Evolutionary conservation across 2,797 vertebrate genomes (phyloP).

Genomic region (Pangasius mekongensis): DNA sequence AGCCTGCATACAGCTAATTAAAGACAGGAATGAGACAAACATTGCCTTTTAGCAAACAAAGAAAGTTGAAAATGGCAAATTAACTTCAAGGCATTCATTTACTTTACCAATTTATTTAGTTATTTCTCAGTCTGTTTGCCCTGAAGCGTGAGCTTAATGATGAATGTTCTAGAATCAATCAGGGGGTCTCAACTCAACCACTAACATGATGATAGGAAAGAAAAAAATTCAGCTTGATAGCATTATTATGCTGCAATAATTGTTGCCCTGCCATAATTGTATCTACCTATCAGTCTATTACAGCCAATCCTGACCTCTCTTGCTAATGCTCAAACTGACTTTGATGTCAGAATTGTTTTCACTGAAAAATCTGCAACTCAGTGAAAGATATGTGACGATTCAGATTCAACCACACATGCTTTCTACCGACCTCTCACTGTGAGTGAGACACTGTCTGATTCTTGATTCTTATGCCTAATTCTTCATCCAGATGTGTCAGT

Average conservation of each 20-base stretch:
- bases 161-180: constrained; percentile 47
- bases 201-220: constrained; percentile 26
- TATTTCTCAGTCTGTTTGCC: constrained; percentile 41
- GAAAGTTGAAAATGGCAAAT: constrained; percentile 32
- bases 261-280: constrained; percentile 3
- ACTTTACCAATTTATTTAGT: constrained; percentile 41
- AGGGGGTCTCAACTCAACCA: constrained; percentile 10
- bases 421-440: neutral
- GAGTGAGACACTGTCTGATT: neutral
- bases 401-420: neutral
- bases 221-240: constrained; percentile 12
- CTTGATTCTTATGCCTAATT: neutral
- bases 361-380: constrained; percentile 26
- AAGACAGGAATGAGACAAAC: constrained; percentile 23
- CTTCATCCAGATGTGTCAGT: neutral
- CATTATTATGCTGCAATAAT: constrained; percentile 31
- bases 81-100: constrained; percentile 36
- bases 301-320: constrained; percentile 8
- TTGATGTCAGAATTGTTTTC: constrained; percentile 34
- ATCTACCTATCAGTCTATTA: constrained; percentile 34
- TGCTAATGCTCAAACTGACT: constrained; percentile 42
- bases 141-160: constrained; percentile 14
- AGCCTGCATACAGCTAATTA: neutral
- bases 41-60: constrained; percentile 27
- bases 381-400: neutral